Evolutionary conservation across 2,888 invertebrate genomes (phyloP), one percentile per base, ranked within the genome.

Genomic region (Agriotes lineatus): DNA sequence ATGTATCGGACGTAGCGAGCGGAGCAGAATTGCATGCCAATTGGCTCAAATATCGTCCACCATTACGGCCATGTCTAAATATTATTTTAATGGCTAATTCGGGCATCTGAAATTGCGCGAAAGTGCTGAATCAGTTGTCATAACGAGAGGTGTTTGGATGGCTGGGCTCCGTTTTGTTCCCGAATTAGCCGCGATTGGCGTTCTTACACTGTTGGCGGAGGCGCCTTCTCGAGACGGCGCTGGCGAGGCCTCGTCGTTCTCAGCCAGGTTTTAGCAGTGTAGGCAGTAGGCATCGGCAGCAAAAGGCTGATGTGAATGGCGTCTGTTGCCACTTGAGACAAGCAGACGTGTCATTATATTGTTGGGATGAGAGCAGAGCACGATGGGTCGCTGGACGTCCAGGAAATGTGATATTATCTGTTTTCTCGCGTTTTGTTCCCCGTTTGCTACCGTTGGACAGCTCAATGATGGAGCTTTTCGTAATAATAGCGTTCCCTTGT

Each of bases 271-370:
- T 69, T 69, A 66, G 52, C 61, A 69, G 69, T 66, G 69, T 70
- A 70, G 59, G 50, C 48, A 66, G 69, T 68, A 70, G 59, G 56
- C 54, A 66, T 69, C 64, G 59, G 57, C 42, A 39, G 54, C 35
- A 44, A 52, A 59, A 57, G 54, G 65, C 65, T 57, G 67, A 67
- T 59, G 61, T 22, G 63, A 65, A 78, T 78, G 79, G 80, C 79
- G 79, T 78, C 79, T 76, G 70, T 68, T 74, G 66, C 79, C 77
- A 78, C 81, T 81, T 75, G 79, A 81, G 78, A 78, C 78, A 72
- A 74, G 67, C 75, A 75, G 77, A 75, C 77, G 72, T 77, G 78
- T 79, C 76, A 79, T 80, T 79, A 79, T 79, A 77, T 79, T 76
- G 77, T 81, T 75, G 76, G 79, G 78, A 77, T 60, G 45, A 58